These are phyloP conservation scores for Tiaroga cobitis DNA, from an alignment of 2,797 vertebrate species.

Conservation along the genomic window DNA sequence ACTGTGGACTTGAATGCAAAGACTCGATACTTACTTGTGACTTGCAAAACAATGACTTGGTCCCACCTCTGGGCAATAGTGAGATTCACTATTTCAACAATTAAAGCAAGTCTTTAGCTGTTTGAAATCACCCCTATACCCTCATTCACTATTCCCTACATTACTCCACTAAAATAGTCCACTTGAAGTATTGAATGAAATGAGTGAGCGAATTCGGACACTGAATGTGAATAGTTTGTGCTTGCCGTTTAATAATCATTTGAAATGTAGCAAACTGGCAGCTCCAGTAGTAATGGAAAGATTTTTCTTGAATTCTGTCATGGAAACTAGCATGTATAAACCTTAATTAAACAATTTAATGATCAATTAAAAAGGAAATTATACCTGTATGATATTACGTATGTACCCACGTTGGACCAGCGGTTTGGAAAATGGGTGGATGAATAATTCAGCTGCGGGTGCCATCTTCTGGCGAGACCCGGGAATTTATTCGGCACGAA, in stretches of 20 bases:
- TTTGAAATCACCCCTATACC: neutral
- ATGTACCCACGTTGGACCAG: neutral
- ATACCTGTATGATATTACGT: neutral
- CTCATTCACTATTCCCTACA: neutral
- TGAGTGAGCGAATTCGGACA: neutral
- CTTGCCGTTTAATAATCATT: neutral
- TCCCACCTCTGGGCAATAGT: too few relatives aligned
- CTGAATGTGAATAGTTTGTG: neutral
- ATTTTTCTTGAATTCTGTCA: neutral
- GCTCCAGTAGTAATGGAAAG: neutral
- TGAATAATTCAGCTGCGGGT: neutral
- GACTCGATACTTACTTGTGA: too few relatives aligned
- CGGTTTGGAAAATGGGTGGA: neutral
- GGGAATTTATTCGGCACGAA: neutral
- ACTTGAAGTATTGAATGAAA: neutral
- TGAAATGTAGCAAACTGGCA: neutral
- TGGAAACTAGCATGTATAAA: neutral
- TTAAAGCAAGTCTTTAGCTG: neutral
- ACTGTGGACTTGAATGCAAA: too few relatives aligned
- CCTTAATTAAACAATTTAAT: neutral
- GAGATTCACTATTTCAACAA: neutral
- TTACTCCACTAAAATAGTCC: neutral
- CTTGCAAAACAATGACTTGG: too few relatives aligned
- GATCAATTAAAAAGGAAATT: neutral
- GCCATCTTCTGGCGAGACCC: neutral